Evolutionary conservation across 2,797 vertebrate genomes (phyloP), one percentile per base, ranked within the genome.

Genomic region (Muscicapa comitata): DNA sequence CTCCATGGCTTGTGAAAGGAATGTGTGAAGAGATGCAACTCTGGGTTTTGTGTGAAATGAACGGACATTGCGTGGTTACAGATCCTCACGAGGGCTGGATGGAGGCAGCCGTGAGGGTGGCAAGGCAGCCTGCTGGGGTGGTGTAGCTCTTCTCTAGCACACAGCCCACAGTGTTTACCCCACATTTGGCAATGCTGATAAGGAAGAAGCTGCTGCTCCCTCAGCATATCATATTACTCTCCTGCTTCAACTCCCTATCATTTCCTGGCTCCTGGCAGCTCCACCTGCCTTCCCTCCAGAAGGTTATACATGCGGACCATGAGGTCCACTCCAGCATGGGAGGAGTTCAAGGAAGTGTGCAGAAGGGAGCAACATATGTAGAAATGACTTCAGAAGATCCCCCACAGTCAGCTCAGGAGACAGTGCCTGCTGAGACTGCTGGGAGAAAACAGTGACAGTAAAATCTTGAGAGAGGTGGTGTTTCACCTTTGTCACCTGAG

Each of bases 51-150:
- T 37, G 35, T 37, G 68, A n/a, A 33, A 33, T 14, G n/a, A 58
- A 21, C 0, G 0, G 54, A 45, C 25, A 17, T 66, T 40, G 40
- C 1, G 0, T 10, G 14, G 47, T 43, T 35, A 33, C 33, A 40
- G 66, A 35, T 40, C 47, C 42, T 74, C 28, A 20, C 0, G 0
- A 48, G 24, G 17, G 21, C 17, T 9, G 13, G 47, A 53, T 31
- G 45, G 43, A 65, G 38, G 21, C 21, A 42, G 62, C 57, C 0
- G 0, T 23, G 42, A 43, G 11, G 28, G 38, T 25, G 31, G 28
- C 48, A n/a, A 43, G 35, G 38, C 63, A 76, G 72, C 40, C 63
- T 33, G 55, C 31, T 19, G 6, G 17, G 8, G 10, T 35, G 23
- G 17, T 37, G 16, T 17, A 45, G n/a, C n/a, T 86, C 48, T 91